Evolutionary conservation across 2,113 vertebrate genomes (phyloP), one percentile per base, ranked within the genome.

Genomic region (Serilophus lunatus): DNA sequence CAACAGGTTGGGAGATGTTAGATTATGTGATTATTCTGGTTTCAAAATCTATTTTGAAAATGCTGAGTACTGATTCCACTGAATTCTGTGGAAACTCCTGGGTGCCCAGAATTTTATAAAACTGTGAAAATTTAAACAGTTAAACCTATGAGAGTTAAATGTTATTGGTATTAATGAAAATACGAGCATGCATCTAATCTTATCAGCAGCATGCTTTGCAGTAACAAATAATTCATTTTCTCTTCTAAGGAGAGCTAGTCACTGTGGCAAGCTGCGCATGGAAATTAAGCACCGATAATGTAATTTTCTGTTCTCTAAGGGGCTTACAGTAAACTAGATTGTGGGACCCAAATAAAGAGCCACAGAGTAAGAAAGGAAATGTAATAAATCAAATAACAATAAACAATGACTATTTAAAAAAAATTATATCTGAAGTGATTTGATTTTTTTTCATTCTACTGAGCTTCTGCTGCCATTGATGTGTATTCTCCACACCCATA

Each of bases 221-320:
- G 50, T 18, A 92, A 77, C 63, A 80, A 92, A 82, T 85, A 56
- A 72, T 19, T 64, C 49, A 17, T 29, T 18, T 44, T 85, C 54
- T 88, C 31, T 83, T 91, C 68, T 64, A 77, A 93, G 38, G 50
- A 86, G 33, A 77, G 8, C 26, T 80, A 92, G 87, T 60, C 35
- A 68, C 68, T 59, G 29, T 80, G 82, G 85, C 82, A 96, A 92
- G 54, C 81, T 87, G 75, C 83, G 75, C n/a, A 72, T 6, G 2
- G 77, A 94, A 95, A 96, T 95, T 77, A 91, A 79, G 17, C 1
- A 4, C 56, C 35, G 23, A 75, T 80, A 90, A 88, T 0, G 0
- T 54, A 88, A 92, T 93, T 82, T 91, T 86, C 71, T 83, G 7
- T 86, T 80, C 90, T 70, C 71, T 77, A 51, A 92, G 86, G 56